Percentiles rank a stretch among this genome's conserved stretches.
phyloP scores from a whole-genome alignment of 2,113 vertebrate species.

The Gymnarchus niloticus region DNA sequence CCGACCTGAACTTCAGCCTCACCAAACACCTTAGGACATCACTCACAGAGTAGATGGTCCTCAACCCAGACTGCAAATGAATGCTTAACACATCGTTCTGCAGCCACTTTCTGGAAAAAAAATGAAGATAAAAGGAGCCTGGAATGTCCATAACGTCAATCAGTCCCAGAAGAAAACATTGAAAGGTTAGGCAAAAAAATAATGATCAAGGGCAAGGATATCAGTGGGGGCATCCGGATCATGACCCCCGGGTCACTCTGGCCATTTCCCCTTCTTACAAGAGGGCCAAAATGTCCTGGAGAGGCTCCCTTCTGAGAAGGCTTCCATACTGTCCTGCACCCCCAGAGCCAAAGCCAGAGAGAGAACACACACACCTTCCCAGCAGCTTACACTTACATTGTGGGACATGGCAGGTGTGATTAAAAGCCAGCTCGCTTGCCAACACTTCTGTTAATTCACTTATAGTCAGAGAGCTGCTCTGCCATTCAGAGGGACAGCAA shows the following conservation, averaged over 20 bases:
- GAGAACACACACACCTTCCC: slow-evolving; percentile 3
- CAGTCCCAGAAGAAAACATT: neutral
- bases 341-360: neutral
- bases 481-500: neutral
- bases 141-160: no score
- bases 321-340: neutral
- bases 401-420: slow-evolving; percentile 23
- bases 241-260: neutral
- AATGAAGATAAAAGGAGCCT: no score
- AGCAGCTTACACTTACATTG: slow-evolving; percentile 20
- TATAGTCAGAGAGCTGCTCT: neutral
- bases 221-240: no score
- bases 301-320: neutral
- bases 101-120: no score
- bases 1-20: neutral
- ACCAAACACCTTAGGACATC: neutral
- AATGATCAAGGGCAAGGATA: neutral
- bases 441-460: neutral
- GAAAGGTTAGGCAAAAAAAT: neutral
- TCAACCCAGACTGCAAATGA: neutral
- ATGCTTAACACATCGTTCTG: no score
- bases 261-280: no score
- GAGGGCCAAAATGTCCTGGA: neutral
- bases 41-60: neutral
- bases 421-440: slow-evolving; percentile 9